Percentiles rank a stretch among this genome's conserved stretches.
Evolutionary conservation across 2,113 vertebrate genomes (phyloP).

Genomic region (Microcebus griseorufus): DNA sequence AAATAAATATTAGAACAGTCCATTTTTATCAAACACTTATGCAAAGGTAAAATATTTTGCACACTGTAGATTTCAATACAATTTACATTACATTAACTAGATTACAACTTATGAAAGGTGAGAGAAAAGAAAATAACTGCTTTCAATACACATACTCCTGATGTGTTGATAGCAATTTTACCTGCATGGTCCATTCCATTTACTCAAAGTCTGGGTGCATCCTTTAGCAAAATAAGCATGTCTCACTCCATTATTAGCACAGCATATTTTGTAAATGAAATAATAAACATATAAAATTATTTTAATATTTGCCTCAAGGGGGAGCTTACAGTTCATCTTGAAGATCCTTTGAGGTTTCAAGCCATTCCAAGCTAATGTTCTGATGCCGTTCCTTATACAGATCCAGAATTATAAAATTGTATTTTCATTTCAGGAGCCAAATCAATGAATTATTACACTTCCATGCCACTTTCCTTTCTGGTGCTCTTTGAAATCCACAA

Average conservation of each 20-base stretch:
- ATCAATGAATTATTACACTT: slow-evolving; percentile 87
- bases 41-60: slow-evolving; percentile 87
- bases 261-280: slow-evolving; percentile 82
- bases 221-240: slow-evolving; percentile 85
- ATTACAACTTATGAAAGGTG: slow-evolving; percentile 79
- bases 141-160: slow-evolving; percentile 65
- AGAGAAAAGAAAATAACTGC: slow-evolving; percentile 77
- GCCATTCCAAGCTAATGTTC: slow-evolving; percentile 89
- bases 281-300: slow-evolving; percentile 86
- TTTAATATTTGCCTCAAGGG: slow-evolving; percentile 87
- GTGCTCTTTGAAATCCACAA: slow-evolving; percentile 95
- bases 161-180: slow-evolving; percentile 75
- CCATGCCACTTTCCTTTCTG: slow-evolving; percentile 91
- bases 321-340: slow-evolving; percentile 88
- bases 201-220: slow-evolving; percentile 75
- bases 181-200: slow-evolving; percentile 72
- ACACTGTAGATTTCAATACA: slow-evolving; percentile 84
- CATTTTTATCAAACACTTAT: slow-evolving; percentile 87
- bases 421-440: slow-evolving; percentile 46
- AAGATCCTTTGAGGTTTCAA: slow-evolving; percentile 86
- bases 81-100: slow-evolving; percentile 81
- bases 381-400: slow-evolving; percentile 76
- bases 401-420: slow-evolving; percentile 54
- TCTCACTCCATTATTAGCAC: slow-evolving; percentile 83
- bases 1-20: slow-evolving; percentile 83